Base-by-base conservation (phyloP, 2,888 invertebrate genomes). In the Hyles lineata region DNA sequence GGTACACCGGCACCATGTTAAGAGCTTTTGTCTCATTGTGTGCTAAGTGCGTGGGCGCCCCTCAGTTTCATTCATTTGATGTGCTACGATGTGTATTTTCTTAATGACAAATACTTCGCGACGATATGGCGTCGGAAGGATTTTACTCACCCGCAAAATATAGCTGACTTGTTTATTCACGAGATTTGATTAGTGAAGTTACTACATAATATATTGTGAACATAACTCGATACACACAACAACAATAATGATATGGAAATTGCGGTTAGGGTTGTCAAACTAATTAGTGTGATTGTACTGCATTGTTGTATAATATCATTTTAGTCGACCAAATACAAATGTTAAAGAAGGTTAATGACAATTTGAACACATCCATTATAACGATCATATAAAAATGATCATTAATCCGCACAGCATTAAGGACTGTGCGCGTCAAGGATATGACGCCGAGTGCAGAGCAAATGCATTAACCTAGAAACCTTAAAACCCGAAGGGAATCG, bases 61-160 rank as follows among this genome's bases (percentile, higher is more conserved):
- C 91, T 88, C 86, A 80, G 83, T 83, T 87, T 89, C 90, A 91
- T 92, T 91, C 90, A 92, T 88, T 89, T 87, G 86, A 86, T 86
- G 83, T 81, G 83, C 79, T 82, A 50, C 67, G 50, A 67, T 67
- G 85, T 88, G 85, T 89, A 87, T 90, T 90, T 90, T 90, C 88
- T 86, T 90, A 88, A 90, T 87, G 88, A 86, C 84, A 82, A 83
- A 89, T 89, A 86, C 87, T 87, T 81, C 77, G 82, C 81, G 89
- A 88, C 89, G 86, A 80, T 84, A 76, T 75, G 76, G 82, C 52
- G 61, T 62, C 62, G 62, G 32, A 52, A 71, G 61, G 32, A 62
- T 62, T 62, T n/a, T 63, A 43, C 35, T 43, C 35, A 19, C 11
- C n/a, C 63, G 35, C 43, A 63, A 21, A 63, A 32, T n/a, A 62